These are phyloP conservation scores for Synanthedon tipuliformis DNA, from an alignment of 2,888 invertebrate genomes.

Conservation along the genomic window DNA sequence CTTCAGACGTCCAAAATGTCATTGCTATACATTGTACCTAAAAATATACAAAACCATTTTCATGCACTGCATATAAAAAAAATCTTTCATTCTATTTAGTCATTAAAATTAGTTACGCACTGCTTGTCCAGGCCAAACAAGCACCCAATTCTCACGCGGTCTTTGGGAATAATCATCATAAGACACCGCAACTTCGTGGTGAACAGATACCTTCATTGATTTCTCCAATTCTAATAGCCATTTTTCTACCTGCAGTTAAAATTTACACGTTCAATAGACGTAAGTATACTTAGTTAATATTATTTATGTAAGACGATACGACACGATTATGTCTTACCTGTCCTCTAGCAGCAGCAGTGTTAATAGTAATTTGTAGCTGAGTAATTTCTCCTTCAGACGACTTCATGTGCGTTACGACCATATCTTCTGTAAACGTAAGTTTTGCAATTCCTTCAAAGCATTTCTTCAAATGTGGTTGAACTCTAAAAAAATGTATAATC, in stretches of 20 bases:
- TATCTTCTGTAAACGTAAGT: slow-evolving; percentile 87
- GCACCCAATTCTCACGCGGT: slow-evolving; percentile 82
- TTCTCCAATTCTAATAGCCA: slow-evolving; percentile 91
- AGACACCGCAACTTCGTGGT: slow-evolving; percentile 75
- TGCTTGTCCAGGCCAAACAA: slow-evolving; percentile 93
- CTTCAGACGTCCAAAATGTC: slow-evolving; percentile 91
- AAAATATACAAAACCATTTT: not conserved
- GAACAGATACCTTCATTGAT: slow-evolving; percentile 89
- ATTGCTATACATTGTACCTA: slow-evolving; percentile 84
- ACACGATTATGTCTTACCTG: slow-evolving; percentile 66
- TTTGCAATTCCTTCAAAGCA: slow-evolving; percentile 95
- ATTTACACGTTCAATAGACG: not conserved
- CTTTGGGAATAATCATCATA: slow-evolving; percentile 78
- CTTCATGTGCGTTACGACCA: slow-evolving; percentile 89
- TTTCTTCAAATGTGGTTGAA: slow-evolving; percentile 95
- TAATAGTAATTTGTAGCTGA: slow-evolving; percentile 79
- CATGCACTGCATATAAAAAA: not conserved
- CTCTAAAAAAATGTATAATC: slow-evolving; percentile 54
- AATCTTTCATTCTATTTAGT: not conserved
- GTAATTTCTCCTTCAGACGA: slow-evolving; percentile 90
- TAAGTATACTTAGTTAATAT: not conserved
- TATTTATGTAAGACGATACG: not conserved
- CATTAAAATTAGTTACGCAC: slow-evolving; percentile 40
- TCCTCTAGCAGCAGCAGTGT: slow-evolving; percentile 87
- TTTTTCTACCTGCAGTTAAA: slow-evolving; percentile 77